Evolutionary conservation across 2,888 invertebrate genomes (phyloP).

Genomic region (Sussaba pulchella): DNA sequence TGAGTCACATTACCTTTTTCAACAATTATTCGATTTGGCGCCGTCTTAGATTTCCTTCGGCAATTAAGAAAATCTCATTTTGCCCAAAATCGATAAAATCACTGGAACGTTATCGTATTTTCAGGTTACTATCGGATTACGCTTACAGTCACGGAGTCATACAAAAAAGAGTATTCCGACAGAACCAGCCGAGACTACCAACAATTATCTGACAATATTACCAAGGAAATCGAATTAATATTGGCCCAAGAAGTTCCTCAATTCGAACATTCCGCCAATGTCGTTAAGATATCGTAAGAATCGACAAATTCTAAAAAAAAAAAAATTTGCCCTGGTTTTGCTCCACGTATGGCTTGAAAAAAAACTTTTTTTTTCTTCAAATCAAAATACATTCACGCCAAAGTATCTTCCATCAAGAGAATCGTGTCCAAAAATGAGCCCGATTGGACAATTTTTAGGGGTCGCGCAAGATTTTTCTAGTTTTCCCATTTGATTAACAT

Average conservation of each 20-base stretch:
- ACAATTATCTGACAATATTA: slow-evolving; percentile 86
- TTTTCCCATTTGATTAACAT: too few relatives aligned
- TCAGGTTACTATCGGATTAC: slow-evolving; percentile 85
- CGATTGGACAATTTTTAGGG: too few relatives aligned
- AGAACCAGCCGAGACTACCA: slow-evolving; percentile 87
- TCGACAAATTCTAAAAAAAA: not conserved
- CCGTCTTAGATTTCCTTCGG: not conserved
- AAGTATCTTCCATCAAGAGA: too few relatives aligned
- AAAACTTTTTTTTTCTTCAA: slow-evolving; percentile 31
- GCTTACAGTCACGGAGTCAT: slow-evolving; percentile 88
- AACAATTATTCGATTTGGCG: not conserved
- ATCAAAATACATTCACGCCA: too few relatives aligned
- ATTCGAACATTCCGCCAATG: slow-evolving; percentile 84
- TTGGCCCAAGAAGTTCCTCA: slow-evolving; percentile 82
- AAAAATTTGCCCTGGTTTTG: not conserved
- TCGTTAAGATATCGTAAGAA: slow-evolving; percentile 90
- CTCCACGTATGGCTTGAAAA: too few relatives aligned
- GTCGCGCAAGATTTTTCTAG: too few relatives aligned
- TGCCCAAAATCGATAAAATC: not conserved
- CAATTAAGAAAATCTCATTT: not conserved
- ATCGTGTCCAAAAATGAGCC: too few relatives aligned
- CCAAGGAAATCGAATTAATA: slow-evolving; percentile 86
- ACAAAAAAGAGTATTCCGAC: slow-evolving; percentile 86
- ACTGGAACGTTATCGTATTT: slow-evolving; percentile 55
- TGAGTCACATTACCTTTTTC: slow-evolving; percentile 57